Evolutionary conservation across 2,113 vertebrate species (phyloP).

Genomic region (Podarcis cretensis): DNA sequence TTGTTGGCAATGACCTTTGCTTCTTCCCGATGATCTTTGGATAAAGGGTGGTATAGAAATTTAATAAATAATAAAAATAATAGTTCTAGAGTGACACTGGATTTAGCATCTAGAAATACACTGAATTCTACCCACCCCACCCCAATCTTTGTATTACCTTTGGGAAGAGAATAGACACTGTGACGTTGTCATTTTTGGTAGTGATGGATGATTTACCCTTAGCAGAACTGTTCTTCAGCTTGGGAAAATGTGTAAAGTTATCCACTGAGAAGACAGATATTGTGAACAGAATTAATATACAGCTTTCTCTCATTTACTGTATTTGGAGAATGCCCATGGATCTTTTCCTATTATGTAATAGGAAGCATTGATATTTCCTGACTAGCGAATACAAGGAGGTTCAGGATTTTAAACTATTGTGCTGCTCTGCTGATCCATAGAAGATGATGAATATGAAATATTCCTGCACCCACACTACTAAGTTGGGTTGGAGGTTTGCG

Average conservation of each 20-base stretch:
- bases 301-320: constrained; percentile 53
- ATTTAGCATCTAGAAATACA: no score
- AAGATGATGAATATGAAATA: constrained; percentile 68
- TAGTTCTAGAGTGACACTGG: constrained; percentile 12
- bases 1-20: constrained; percentile 91
- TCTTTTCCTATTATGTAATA: constrained; percentile 61
- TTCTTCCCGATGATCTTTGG: no score
- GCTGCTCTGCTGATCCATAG: constrained; percentile 61
- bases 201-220: constrained; percentile 12
- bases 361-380: constrained; percentile 57
- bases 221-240: neutral
- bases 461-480: constrained; percentile 59
- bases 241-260: neutral
- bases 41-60: no score
- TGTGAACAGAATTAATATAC: constrained; percentile 51
- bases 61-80: no score
- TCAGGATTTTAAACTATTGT: constrained; percentile 62
- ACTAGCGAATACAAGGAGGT: constrained; percentile 63
- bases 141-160: no score
- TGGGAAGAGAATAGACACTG: constrained; percentile 20
- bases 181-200: constrained; percentile 1
- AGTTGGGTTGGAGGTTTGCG: constrained; percentile 76
- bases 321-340: constrained; percentile 61
- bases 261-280: constrained; percentile 34
- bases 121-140: no score